Evolutionary conservation across 2,797 vertebrate species (phyloP), one percentile per base, ranked within the genome.

Genomic region (Alauda arvensis): DNA sequence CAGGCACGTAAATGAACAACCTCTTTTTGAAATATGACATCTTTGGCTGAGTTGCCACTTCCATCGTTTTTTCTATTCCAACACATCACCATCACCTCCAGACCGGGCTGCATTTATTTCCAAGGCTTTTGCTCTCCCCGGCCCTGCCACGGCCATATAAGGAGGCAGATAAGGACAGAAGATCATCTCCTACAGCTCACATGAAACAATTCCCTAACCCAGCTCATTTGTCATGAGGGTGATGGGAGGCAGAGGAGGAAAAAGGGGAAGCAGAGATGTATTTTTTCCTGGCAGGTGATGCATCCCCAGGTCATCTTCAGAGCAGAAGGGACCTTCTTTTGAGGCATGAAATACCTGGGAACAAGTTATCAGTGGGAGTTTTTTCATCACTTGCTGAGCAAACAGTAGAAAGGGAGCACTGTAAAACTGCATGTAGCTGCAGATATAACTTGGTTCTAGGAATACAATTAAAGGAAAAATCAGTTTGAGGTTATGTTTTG

Each of bases 81-180:
- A 71, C 37, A 34, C 37, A 48, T 6, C 2, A 0, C 19, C 0
- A 0, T 57, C 77, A 85, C 77, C 74, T 88, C 61, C 46, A 67
- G 76, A 82, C 52, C 24, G 34, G 28, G 51, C 71, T 84, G 68
- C 15, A 2, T 70, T 72, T 75, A 14, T 68, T 89, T 82, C 79
- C 25, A 59, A 77, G 74, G 63, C 14, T 48, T 82, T 61, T 74
- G 45, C 68, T 84, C 48, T 71, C 69, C 55, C 43, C 31, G 71
- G 42, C 42, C 42, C 34, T 31, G 61, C 43, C 2, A 8, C 0
- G 0, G 49, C 49, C 72, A 49, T 3, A 0, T 18, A 46, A 80
- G 31, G 59, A 84, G 31, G 57, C 34, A 62, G 49, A 57, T 63
- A 80, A 72, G 46, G 51, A 81, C 43, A 77, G 56, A 85, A 72